Evolutionary conservation across 2,888 invertebrate species (phyloP), one percentile per base, ranked within the genome.

Genomic region (Leptothorax acervorum): DNA sequence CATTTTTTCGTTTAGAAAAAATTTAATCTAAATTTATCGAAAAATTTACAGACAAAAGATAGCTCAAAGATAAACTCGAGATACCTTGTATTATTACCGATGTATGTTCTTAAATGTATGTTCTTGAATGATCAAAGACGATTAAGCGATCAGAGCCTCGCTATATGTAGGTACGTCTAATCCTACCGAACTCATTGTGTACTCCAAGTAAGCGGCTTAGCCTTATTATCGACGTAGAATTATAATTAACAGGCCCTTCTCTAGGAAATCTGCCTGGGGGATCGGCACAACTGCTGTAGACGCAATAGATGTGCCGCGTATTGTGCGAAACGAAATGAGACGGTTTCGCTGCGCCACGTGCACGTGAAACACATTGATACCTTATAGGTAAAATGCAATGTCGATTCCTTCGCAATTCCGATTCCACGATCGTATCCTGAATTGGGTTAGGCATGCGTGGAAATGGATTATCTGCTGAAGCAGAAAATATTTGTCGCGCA

Each of bases 181-280:
- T 92, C 88, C 88, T 87, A 87, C 74, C 86, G 87, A 89, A 89
- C 88, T 87, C 88, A 73, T 79, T 85, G 88, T 88, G 89, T 86
- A 88, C 87, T 84, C 87, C 73, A 68, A 81, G 83, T 92, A 93
- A 93, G 92, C 92, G 86, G 92, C 93, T 93, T 93, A 92, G 85
- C 89, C 92, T 93, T 92, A 93, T 93, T 93, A 93, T 92, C 91
- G 90, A 92, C 90, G 87, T 93, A 88, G 90, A 92, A 93, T 92
- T 92, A 93, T 92, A 92, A 93, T 92, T 92, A 93, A 93, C 90
- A 73, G 68, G 18, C 82, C 82, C 87, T 82, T 73, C 66, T 84
- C 66, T 45, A 28, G 51, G 35, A 60, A 87, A 71, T 78, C 55
- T 55, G 57, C 45, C 23, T 62, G 39, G 45, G 60, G 74, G 82